These are phyloP conservation scores for Sminthurides aquaticus DNA, from an alignment of 2,888 invertebrate genomes.

Conservation along the genomic window DNA sequence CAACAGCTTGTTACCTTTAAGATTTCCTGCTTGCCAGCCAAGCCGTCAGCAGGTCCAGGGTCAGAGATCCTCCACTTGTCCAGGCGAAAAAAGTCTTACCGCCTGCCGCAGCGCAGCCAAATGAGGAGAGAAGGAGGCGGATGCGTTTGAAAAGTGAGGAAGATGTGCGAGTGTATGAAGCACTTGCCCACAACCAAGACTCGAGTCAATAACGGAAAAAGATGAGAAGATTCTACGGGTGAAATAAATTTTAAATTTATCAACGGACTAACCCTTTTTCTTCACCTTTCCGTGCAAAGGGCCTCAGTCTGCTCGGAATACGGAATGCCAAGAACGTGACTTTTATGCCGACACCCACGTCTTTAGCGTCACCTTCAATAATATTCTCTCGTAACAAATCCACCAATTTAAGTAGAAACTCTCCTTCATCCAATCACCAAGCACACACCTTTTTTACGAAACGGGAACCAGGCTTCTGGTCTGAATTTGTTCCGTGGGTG, in stretches of 20 bases:
- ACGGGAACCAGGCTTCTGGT: slow-evolving; percentile 16
- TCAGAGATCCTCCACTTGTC: not conserved
- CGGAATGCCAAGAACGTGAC: slow-evolving; percentile 8
- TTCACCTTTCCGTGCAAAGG: not conserved
- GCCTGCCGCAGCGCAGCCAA: too few relatives aligned
- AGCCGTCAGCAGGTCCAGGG: not conserved
- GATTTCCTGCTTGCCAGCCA: not conserved
- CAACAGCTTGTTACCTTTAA: not conserved
- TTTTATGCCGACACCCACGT: slow-evolving; percentile 16
- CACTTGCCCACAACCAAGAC: too few relatives aligned
- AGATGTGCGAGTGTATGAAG: too few relatives aligned
- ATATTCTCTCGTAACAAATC: slow-evolving; percentile 5
- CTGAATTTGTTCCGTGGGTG: not conserved
- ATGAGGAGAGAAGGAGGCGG: too few relatives aligned
- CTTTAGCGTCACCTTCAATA: not conserved
- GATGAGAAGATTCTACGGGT: not conserved
- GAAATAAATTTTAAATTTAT: not conserved
- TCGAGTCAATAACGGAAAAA: not conserved
- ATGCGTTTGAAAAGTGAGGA: too few relatives aligned
- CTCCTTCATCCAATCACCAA: not conserved
- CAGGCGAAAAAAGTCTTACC: not conserved
- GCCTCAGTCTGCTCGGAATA: not conserved
- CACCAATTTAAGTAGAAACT: not conserved
- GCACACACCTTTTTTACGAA: not conserved
- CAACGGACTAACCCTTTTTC: not conserved